Evolutionary conservation across 2,888 invertebrate genomes (phyloP), one percentile per base, ranked within the genome.

Genomic region (Tuberolachnus salignus): DNA sequence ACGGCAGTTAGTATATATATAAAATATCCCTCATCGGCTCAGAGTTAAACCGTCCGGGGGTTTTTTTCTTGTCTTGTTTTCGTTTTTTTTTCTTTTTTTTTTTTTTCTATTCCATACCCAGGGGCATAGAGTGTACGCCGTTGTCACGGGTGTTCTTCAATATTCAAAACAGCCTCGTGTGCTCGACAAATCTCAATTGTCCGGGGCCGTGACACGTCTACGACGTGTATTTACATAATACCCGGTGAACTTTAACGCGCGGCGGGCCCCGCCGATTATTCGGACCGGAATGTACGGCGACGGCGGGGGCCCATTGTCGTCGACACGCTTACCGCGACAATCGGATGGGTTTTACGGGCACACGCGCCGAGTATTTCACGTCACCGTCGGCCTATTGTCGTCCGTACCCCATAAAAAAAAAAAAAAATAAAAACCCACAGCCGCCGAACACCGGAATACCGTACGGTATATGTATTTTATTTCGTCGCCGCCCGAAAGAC

Each of bases 261-360:
- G 34, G 34, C 34, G 34, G 34, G 34, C 34, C 34, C 6, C 34
- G 34, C 3, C 16, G 11, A 59, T 23, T 16, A 23, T 26, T 59
- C 23, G 23, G 59, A 26, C n/a, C 10, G 26, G 4, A 67, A n/a
- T 13, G 42, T 11, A 42, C 42, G 49, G 10, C 44, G 16, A 14
- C 16, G 6, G 3, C 3, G 34, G 34, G 3, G 6, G 34, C 3
- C 34, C 34, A 34, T 34, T 34, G 34, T 34, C 34, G 34, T 34
- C 34, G 34, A 34, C 34, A 34, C 34, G 34, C 6, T 34, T 34
- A 34, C 34, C 3, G 6, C 34, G 34, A 59, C 59, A 72, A 59
- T 72, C 9, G 26, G 19, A 49, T 26, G 19, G 8, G 46, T 59
- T 72, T 72, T 72, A 46, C 46, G 59, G n/a, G 49, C 46, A n/a